Percentiles rank a stretch among this genome's conserved stretches.
These are phyloP conservation scores for Meghimatium bilineatum DNA, from an alignment of 2,888 invertebrate species.

Conservation along the genomic window DNA sequence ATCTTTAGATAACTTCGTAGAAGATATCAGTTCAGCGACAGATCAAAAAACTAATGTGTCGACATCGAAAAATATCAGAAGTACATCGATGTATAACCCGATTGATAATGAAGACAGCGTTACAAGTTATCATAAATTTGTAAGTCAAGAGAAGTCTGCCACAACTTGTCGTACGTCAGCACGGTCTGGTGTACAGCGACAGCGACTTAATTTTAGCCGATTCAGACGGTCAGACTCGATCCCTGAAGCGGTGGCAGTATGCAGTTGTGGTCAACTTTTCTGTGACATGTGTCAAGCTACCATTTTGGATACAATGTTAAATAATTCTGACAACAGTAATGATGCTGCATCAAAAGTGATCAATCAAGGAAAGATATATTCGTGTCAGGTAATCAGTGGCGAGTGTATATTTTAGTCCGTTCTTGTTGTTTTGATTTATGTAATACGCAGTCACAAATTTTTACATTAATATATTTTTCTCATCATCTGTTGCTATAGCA, in stretches of 20 bases:
- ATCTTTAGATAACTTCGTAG: too few relatives aligned
- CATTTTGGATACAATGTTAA: too few relatives aligned
- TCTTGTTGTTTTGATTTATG: too few relatives aligned
- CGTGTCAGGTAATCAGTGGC: too few relatives aligned
- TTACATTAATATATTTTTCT: too few relatives aligned
- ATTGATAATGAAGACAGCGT: background rate
- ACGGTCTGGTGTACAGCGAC: background rate
- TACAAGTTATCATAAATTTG: background rate
- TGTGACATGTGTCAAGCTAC: background rate
- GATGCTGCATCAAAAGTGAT: too few relatives aligned
- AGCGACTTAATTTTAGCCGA: constrained; percentile 4
- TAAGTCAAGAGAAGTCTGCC: background rate
- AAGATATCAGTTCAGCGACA: too few relatives aligned
- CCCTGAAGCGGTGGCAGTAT: background rate
- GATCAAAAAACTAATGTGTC: background rate
- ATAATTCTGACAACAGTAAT: too few relatives aligned
- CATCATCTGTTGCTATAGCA: too few relatives aligned
- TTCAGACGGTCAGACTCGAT: constrained; percentile 6
- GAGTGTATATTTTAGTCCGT: too few relatives aligned
- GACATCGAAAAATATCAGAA: background rate
- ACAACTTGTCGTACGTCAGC: background rate
- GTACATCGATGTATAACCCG: background rate
- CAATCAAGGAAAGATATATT: too few relatives aligned
- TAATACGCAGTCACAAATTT: too few relatives aligned
- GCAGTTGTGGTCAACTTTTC: background rate